Conservation (phyloP, 2,113 vertebrate species). For the Bagarius yarrelli region DNA sequence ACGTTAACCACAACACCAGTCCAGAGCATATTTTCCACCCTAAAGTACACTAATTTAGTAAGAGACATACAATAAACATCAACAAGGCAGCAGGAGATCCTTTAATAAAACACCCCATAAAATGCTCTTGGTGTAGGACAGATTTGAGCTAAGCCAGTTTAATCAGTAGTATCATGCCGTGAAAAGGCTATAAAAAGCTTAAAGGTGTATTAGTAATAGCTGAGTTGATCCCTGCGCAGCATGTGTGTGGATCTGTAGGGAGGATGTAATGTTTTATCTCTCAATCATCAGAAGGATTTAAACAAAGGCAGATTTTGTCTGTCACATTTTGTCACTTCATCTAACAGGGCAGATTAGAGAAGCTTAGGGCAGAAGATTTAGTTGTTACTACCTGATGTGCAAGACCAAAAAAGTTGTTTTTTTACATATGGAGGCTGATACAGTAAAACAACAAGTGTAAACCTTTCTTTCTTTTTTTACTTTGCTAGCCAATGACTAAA, state of each 20-base stretch:
- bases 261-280: slow-evolving; percentile 40
- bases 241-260: slow-evolving; percentile 5
- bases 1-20: slow-evolving; percentile 18
- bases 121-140: slow-evolving; percentile 27
- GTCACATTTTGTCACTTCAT: background rate
- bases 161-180: slow-evolving; percentile 32
- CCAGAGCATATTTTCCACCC: slow-evolving; percentile 16
- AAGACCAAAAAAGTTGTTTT: background rate
- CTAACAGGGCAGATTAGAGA: slow-evolving; percentile 2
- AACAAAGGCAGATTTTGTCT: slow-evolving; percentile 21
- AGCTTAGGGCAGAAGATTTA: slow-evolving; percentile 8
- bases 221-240: slow-evolving; percentile 22
- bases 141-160: slow-evolving; percentile 48
- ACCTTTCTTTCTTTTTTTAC: background rate
- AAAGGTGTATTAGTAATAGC: slow-evolving; percentile 45
- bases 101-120: slow-evolving; percentile 48
- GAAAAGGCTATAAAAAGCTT: slow-evolving; percentile 42
- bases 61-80: background rate
- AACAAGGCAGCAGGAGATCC: slow-evolving; percentile 35
- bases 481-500: background rate
- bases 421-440: background rate
- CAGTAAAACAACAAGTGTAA: background rate
- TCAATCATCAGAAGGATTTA: slow-evolving; percentile 26
- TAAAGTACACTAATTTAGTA: background rate
- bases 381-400: background rate